Conservation (phyloP, 1,140 invertebrate species). For the Belonocnema kinseyi region DNA sequence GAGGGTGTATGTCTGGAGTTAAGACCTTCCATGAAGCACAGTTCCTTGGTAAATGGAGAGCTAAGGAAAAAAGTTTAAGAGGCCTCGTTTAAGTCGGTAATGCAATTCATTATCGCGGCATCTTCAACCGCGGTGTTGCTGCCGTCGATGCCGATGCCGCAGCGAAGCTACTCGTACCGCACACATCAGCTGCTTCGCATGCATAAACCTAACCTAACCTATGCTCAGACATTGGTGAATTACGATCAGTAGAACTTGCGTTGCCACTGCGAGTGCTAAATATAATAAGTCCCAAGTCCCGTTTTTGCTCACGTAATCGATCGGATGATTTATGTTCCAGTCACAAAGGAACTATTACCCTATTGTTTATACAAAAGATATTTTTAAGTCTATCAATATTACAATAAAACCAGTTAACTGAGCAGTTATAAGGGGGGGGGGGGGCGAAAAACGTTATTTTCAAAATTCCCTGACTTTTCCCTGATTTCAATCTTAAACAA, state of each 20-base stretch:
- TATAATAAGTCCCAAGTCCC: constrained; percentile 39
- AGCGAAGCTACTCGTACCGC: not conserved
- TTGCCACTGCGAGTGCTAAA: constrained; percentile 22
- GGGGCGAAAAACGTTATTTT: too few species aligned
- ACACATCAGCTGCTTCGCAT: not conserved
- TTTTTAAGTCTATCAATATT: too few species aligned
- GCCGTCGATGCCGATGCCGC: not conserved
- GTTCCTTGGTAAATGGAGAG: not conserved
- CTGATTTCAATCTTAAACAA: too few species aligned
- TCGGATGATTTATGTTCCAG: constrained; percentile 16
- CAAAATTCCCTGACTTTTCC: too few species aligned
- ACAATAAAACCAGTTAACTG: too few species aligned
- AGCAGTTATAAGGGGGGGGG: too few species aligned
- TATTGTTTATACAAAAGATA: not conserved
- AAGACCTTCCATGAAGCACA: not conserved
- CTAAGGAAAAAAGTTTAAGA: not conserved
- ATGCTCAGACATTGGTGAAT: not conserved
- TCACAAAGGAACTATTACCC: constrained; percentile 26
- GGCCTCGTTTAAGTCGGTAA: constrained; percentile 9
- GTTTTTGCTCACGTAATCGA: constrained; percentile 30
- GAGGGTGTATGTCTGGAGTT: constrained; percentile 5
- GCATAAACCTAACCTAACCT: not conserved
- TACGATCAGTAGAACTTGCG: constrained; percentile 10
- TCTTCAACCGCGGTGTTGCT: constrained; percentile 4
- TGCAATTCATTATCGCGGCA: constrained; percentile 37